phyloP scores from a whole-genome alignment of 64 coral and sea anemone genomes.

The Orbicella faveolata region DNA sequence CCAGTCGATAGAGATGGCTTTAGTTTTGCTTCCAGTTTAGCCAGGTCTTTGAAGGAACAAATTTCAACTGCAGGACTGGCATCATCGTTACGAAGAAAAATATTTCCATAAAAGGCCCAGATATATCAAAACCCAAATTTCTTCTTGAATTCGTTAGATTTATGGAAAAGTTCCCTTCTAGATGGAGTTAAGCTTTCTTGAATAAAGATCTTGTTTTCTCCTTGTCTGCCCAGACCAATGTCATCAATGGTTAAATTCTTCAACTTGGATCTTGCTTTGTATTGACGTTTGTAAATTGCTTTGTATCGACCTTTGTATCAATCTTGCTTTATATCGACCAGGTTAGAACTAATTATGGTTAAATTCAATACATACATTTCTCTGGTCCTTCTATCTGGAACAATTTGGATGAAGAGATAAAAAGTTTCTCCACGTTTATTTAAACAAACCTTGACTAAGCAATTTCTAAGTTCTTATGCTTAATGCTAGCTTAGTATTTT shows the following conservation, averaged over 20 bases:
- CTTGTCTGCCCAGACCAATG: not conserved
- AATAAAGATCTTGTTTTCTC: conserved; percentile 30
- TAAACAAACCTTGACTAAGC: too few species aligned
- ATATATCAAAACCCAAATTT: not conserved
- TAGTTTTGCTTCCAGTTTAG: not conserved
- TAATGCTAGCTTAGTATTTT: too few species aligned
- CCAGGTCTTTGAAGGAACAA: not conserved
- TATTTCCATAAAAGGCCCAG: not conserved
- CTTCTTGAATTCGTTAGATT: not conserved
- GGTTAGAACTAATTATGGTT: too few species aligned
- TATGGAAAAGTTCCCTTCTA: not conserved
- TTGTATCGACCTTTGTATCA: too few species aligned
- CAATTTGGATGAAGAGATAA: too few species aligned
- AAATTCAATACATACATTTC: too few species aligned
- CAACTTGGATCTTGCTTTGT: conserved; percentile 13
- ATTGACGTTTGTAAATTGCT: too few species aligned
- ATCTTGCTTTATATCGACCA: too few species aligned
- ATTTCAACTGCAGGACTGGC: not conserved
- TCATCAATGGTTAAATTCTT: not conserved
- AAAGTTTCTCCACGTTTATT: too few species aligned
- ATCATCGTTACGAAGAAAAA: conserved; percentile 2
- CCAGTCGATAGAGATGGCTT: not conserved
- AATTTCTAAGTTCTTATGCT: too few species aligned
- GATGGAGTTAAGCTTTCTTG: conserved; percentile 16
- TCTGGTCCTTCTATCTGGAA: too few species aligned